These are phyloP conservation scores for Heliothis subflexa DNA, from an alignment of 1,140 invertebrate genomes.

Conservation along the genomic window DNA sequence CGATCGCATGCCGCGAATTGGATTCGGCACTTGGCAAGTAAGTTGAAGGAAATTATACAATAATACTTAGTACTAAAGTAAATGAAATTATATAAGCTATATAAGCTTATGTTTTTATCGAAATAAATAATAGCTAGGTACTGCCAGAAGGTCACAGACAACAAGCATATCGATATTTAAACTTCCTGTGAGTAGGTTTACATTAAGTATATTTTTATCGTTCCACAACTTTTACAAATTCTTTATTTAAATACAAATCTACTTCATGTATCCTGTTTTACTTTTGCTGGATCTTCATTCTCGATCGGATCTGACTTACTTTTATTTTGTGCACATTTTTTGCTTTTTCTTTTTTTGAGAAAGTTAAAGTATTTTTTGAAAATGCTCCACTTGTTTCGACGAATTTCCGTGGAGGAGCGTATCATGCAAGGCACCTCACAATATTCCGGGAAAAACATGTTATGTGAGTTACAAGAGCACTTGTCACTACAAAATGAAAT, in stretches of 20 bases:
- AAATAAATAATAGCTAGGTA: not conserved
- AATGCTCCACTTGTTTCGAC: slow-evolving; percentile 64
- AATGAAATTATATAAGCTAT: not conserved
- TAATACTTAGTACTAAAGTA: not conserved
- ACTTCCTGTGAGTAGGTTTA: too few relatives aligned
- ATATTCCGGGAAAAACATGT: slow-evolving; percentile 30
- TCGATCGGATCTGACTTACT: slow-evolving; percentile 20
- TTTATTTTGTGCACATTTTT: slow-evolving; percentile 11
- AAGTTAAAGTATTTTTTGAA: slow-evolving; percentile 63
- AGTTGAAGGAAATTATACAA: slow-evolving; percentile 51
- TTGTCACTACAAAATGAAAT: slow-evolving; percentile 56
- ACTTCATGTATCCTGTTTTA: not conserved
- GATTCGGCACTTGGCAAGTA: slow-evolving; percentile 90
- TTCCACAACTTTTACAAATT: not conserved
- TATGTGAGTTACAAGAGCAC: slow-evolving; percentile 59
- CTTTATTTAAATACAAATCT: not conserved
- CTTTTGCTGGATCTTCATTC: slow-evolving; percentile 9
- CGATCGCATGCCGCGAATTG: slow-evolving; percentile 87
- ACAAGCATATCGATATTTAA: not conserved
- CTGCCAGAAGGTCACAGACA: not conserved
- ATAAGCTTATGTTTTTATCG: not conserved
- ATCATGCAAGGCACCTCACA: slow-evolving; percentile 63
- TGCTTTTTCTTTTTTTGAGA: slow-evolving; percentile 49
- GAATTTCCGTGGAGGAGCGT: slow-evolving; percentile 57
- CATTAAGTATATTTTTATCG: too few relatives aligned